Percentiles rank a stretch among this genome's conserved stretches.
Conservation (phyloP, 1,140 invertebrate species). For the Drosophila paulistorum region DNA sequence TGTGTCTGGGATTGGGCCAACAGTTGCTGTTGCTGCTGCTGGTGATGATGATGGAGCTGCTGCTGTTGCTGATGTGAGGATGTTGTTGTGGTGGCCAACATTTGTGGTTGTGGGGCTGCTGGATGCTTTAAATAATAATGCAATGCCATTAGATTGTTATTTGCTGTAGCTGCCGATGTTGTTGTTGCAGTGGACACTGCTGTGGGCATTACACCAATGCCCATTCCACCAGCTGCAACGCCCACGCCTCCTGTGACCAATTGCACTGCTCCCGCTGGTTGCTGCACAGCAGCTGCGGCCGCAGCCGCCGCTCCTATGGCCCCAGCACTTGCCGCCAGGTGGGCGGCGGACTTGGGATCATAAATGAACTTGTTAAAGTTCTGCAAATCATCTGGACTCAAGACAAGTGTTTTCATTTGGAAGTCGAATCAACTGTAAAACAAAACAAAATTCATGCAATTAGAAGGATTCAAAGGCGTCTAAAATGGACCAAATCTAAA, state of each 20-base stretch:
- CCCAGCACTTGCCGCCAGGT: slow-evolving; percentile 69
- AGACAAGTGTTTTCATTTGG: slow-evolving; percentile 79
- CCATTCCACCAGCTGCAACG: background rate
- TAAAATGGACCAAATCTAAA: too few species aligned
- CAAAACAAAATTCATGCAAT: background rate
- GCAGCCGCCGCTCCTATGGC: slow-evolving; percentile 62
- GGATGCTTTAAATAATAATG: slow-evolving; percentile 82
- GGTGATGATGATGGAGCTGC: slow-evolving; percentile 47
- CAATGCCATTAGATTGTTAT: slow-evolving; percentile 73
- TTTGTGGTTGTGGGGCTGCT: slow-evolving; percentile 41
- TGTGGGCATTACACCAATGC: slow-evolving; percentile 22
- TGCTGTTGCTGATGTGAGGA: slow-evolving; percentile 4
- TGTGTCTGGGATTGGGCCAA: slow-evolving; percentile 73
- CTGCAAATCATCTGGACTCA: slow-evolving; percentile 76
- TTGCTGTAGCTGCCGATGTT: slow-evolving; percentile 50
- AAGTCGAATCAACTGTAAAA: slow-evolving; percentile 18
- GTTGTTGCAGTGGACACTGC: slow-evolving; percentile 43
- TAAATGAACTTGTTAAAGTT: slow-evolving; percentile 81
- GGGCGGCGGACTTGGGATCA: slow-evolving; percentile 74
- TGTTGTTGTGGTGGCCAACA: slow-evolving; percentile 32
- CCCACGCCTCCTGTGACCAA: slow-evolving; percentile 43
- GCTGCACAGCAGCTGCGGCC: slow-evolving; percentile 61
- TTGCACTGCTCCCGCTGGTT: slow-evolving; percentile 49
- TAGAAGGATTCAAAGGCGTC: too few species aligned
- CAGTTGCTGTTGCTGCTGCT: slow-evolving; percentile 62